Evolutionary conservation across 92 coral and sea anemone genomes (phyloP), one percentile per base, ranked within the genome.

Genomic region (Plumapathes pennacea): DNA sequence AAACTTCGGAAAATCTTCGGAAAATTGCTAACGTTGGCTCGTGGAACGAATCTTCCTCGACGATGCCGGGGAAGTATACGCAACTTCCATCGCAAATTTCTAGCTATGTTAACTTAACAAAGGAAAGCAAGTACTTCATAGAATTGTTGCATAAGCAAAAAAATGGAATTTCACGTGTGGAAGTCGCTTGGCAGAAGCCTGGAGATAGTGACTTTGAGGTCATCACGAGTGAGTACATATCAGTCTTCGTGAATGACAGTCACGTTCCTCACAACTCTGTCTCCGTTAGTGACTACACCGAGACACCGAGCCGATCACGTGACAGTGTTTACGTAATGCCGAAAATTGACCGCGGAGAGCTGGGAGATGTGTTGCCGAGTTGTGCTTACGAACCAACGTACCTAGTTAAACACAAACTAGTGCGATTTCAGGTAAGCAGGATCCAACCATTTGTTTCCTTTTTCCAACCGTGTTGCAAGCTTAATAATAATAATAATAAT

Each of bases 311-410:
- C 29, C 41, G 46, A 34, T 55, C 45, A 20, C 61, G 30, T 54
- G 75, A 58, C 29, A 64, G 63, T 9, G 26, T 23, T 22, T 47
- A 49, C 17, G 14, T 32, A 26, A 38, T 70, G 50, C 82, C 80
- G 4, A 73, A 67, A 7, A 54, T 88, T 67, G 57, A 69, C 7
- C 50, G 47, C 32, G 40, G 58, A 12, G 75, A 68, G 18, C 23
- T 62, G 13, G 67, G 43, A 6, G 55, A 56, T 0, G 58, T 83
- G 3, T 57, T 92, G 38, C 74, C 82, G 10, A 54, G 45, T 18
- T 92, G 98, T 33, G 70, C 38, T 24, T 92, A 92, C 57, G 72
- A 84, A 58, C 98, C 98, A 39, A 88, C 96, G 54, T 92, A 92
- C 51, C 60, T 74, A 28, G 74, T 87, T 28, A 71, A 52, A 25